Evolutionary conservation across 1,140 invertebrate species (phyloP).

Genomic region (Bombus confusus): DNA sequence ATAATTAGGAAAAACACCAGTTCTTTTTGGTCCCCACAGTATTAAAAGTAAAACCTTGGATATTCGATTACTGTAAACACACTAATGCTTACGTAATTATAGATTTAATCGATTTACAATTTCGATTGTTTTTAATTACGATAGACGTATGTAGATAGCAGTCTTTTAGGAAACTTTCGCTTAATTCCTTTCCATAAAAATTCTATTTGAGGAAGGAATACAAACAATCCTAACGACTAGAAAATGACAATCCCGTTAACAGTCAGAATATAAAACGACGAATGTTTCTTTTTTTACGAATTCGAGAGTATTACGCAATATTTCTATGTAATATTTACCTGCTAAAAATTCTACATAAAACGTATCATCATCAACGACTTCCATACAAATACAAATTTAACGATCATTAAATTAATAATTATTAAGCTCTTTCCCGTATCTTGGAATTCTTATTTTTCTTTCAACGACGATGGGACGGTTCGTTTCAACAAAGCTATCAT

Average conservation of each 20-base stretch:
- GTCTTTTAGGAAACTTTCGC: slow-evolving; percentile 5
- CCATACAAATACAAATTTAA: neutral
- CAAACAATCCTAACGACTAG: neutral
- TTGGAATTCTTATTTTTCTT: neutral
- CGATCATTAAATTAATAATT: neutral
- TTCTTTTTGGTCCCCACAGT: neutral
- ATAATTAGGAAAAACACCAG: neutral
- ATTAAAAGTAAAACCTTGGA: slow-evolving; percentile 9
- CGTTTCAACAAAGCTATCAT: neutral
- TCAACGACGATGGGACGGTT: slow-evolving; percentile 9
- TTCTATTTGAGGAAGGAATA: neutral
- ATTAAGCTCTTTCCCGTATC: slow-evolving; percentile 1
- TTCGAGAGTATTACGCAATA: neutral
- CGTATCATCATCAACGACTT: neutral
- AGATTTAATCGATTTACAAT: slow-evolving; percentile 28
- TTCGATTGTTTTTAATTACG: slow-evolving; percentile 8
- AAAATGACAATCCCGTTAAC: neutral
- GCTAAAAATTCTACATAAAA: neutral
- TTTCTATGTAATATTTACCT: neutral
- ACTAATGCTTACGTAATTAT: neutral
- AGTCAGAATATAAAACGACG: neutral
- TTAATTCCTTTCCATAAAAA: neutral
- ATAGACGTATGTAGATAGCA: slow-evolving; percentile 5
- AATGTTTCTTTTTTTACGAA: neutral
- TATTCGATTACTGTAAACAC: neutral